Evolutionary conservation across 2,113 vertebrate genomes (phyloP), one percentile per base, ranked within the genome.

Genomic region (Opisthocomus hoazin): DNA sequence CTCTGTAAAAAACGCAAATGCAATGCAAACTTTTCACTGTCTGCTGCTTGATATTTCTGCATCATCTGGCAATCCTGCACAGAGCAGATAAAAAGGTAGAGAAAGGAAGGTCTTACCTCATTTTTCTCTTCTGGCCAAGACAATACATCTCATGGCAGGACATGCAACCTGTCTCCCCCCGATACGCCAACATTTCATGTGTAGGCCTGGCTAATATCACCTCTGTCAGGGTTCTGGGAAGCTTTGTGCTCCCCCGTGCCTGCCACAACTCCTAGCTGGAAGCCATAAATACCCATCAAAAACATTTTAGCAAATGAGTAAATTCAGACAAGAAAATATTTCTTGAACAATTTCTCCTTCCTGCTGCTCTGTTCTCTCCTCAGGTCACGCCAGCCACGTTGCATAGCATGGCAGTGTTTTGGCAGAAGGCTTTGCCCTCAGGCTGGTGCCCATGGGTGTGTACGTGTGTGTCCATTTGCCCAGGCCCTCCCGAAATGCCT

Each of bases 1-100:
- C 75, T 56, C 39, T 34, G 39, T 37, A 63, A 89, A 76, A 68
- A 93, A 77, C 48, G 63, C 69, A 79, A 82, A 87, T 51, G 58
- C 37, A 93, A 14, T n/a, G 56, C 71, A 90, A 88, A 86, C 58
- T 83, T 89, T 63, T 91, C 61, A 22, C 63, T 87, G 80, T 50
- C 76, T 83, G 61, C 48, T 46, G 58, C 63, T 73, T 20, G 6
- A n/a, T 36, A 6, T 66, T 93, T 78, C 60, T 89, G 69, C 60
- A 34, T 81, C 63, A 84, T 43, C 73, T 91, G 65, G 17, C 50
- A 80, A 29, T 56, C 65, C 89, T 77, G 76, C 39, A 36, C 9
- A 29, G 78, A 51, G 74, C 74, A 90, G 84, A 89, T 91, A 93
- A 93, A 94, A 23, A 1, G 1, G 81, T 16, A 79, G 30, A 89